Percentiles rank a stretch among this genome's conserved stretches.
Evolutionary conservation across 2,888 invertebrate genomes (phyloP).

Genomic region (Acanthopleura granulata): DNA sequence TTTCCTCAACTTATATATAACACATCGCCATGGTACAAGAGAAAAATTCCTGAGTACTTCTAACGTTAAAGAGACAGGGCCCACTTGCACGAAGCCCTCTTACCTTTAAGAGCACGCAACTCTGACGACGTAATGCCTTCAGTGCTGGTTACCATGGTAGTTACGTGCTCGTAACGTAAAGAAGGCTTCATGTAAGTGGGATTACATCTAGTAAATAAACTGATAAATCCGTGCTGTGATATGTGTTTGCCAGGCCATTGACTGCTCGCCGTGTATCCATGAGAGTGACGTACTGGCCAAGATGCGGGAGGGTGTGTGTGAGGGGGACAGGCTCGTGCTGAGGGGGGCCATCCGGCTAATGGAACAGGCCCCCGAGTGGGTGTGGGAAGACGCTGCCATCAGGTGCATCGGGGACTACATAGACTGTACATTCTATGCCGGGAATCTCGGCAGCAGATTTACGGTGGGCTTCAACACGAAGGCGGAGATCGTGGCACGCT

Average conservation of each 20-base stretch:
- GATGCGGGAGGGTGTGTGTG: constrained; percentile 9
- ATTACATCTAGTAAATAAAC: too few species aligned
- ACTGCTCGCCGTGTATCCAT: constrained; percentile 5
- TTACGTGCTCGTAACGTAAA: too few species aligned
- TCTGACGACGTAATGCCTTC: too few species aligned
- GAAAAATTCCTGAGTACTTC: too few species aligned
- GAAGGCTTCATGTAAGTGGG: too few species aligned
- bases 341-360: background rate
- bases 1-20: too few species aligned
- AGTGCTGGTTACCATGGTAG: too few species aligned
- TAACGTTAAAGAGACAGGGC: too few species aligned
- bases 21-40: too few species aligned
- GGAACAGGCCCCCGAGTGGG: background rate
- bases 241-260: background rate
- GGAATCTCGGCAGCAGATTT: background rate
- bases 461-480: background rate
- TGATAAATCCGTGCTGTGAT: background rate
- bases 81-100: too few species aligned
- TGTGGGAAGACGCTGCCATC: background rate
- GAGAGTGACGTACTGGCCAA: constrained; percentile 1
- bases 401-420: background rate
- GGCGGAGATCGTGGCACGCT: background rate
- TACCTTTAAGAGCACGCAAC: too few species aligned
- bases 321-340: background rate
- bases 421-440: constrained; percentile 2